Percentiles rank a stretch among this genome's conserved stretches.
Conservation (phyloP, 2,888 invertebrate species). For the Ophion slaviceki region DNA sequence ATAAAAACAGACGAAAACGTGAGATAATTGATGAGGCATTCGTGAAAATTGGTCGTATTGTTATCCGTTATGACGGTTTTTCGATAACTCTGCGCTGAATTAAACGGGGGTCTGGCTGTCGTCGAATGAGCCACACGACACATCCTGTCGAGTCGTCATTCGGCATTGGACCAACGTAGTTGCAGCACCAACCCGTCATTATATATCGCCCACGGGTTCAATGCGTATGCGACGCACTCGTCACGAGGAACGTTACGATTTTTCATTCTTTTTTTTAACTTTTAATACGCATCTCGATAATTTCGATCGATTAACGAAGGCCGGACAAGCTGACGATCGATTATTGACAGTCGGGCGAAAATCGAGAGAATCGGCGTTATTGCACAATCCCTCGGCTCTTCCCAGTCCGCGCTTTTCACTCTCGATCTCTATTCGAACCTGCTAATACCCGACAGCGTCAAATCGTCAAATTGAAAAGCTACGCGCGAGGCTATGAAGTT, state of each 20-base stretch:
- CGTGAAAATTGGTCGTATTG: too few relatives aligned
- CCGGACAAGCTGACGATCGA: slow-evolving; percentile 28
- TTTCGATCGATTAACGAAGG: slow-evolving; percentile 9
- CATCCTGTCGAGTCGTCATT: slow-evolving; percentile 6
- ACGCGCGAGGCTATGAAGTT: not conserved
- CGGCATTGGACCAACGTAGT: slow-evolving; percentile 29
- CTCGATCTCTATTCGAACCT: slow-evolving; percentile 5
- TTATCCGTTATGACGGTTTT: too few relatives aligned
- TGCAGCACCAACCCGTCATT: slow-evolving; percentile 13
- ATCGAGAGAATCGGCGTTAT: slow-evolving; percentile 9
- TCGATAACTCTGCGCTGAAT: too few relatives aligned
- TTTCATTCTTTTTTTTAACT: slow-evolving; percentile 17
- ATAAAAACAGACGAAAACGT: too few relatives aligned
- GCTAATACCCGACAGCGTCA: slow-evolving; percentile 21
- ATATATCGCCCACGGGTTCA: not conserved
- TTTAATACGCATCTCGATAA: slow-evolving; percentile 4
- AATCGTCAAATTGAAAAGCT: slow-evolving; percentile 39
- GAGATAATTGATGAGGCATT: too few relatives aligned
- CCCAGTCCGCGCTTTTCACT: not conserved
- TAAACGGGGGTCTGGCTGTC: not conserved
- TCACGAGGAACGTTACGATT: not conserved
- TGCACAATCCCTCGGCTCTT: not conserved
- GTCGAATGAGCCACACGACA: not conserved
- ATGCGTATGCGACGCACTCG: slow-evolving; percentile 10
- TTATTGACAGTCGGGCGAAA: slow-evolving; percentile 3